Conservation (phyloP, 2,888 invertebrate species). For the Pimpla rufipes region DNA sequence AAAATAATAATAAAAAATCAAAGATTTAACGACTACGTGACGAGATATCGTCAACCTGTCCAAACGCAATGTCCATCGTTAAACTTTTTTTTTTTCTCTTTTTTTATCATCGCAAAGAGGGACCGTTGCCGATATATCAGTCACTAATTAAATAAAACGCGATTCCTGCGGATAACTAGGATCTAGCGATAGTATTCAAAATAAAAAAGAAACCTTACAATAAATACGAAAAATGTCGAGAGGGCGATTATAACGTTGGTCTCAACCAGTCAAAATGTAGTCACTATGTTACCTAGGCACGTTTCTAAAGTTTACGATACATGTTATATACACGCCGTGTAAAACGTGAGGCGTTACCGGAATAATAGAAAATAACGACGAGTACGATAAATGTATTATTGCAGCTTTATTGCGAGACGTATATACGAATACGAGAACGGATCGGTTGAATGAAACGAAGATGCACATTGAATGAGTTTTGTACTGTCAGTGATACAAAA, state of each 20-base stretch:
- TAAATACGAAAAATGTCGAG: constrained; percentile 16
- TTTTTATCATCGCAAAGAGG: background rate
- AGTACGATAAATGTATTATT: constrained; percentile 32
- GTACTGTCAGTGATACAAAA: constrained; percentile 72
- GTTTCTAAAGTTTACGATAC: constrained; percentile 69
- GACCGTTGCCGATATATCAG: constrained; percentile 20
- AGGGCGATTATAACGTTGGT: constrained; percentile 41
- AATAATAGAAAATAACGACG: constrained; percentile 3
- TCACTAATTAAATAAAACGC: constrained; percentile 41
- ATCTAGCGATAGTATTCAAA: constrained; percentile 52
- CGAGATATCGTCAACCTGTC: constrained; percentile 30
- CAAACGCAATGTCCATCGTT: background rate
- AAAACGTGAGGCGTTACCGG: constrained; percentile 19
- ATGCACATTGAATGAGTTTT: constrained; percentile 77
- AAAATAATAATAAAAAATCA: constrained; percentile 53
- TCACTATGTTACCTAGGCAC: constrained; percentile 70
- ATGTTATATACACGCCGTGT: constrained; percentile 56
- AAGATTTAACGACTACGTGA: constrained; percentile 16
- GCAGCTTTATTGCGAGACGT: constrained; percentile 34
- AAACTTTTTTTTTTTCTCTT: background rate
- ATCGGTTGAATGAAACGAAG: constrained; percentile 57
- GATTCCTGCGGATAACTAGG: constrained; percentile 48
- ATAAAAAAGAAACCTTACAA: constrained; percentile 21
- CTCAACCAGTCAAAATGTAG: constrained; percentile 58
- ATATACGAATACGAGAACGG: constrained; percentile 45